These are phyloP conservation scores for Myotis yumanensis DNA, from an alignment of 2,113 vertebrate genomes.

Conservation along the genomic window DNA sequence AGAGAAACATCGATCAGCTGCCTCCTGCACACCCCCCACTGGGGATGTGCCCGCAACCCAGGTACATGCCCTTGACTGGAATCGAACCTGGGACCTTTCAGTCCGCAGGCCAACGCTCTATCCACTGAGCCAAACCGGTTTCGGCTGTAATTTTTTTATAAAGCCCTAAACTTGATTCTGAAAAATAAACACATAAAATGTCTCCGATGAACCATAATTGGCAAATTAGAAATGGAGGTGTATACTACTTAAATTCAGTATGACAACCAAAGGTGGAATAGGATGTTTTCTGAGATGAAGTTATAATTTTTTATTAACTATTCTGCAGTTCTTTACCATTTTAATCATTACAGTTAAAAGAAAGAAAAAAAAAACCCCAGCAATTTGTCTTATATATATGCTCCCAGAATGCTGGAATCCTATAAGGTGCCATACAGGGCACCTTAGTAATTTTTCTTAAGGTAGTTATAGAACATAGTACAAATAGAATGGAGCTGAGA, in stretches of 20 bases:
- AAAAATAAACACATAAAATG: conserved; percentile 39
- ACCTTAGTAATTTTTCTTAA: conserved; percentile 30
- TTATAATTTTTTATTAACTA: not conserved
- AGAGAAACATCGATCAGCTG: too few relatives aligned
- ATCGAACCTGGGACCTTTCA: too few relatives aligned
- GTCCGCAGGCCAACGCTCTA: too few relatives aligned
- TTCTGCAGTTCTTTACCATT: not conserved
- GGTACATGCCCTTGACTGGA: too few relatives aligned
- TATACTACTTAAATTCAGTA: not conserved
- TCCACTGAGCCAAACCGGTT: too few relatives aligned
- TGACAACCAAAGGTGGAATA: not conserved
- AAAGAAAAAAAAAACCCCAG: not conserved
- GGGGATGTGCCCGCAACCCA: too few relatives aligned
- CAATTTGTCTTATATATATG: conserved; percentile 25
- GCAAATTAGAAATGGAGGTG: conserved; percentile 30
- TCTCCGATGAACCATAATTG: not conserved
- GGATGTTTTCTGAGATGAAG: conserved; percentile 12
- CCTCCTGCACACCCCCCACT: too few relatives aligned
- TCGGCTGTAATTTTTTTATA: not conserved
- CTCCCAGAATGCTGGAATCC: not conserved
- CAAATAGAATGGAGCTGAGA: conserved; percentile 8
- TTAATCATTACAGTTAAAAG: conserved; percentile 27
- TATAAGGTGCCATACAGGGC: not conserved
- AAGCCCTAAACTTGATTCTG: conserved; percentile 8
- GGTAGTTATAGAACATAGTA: not conserved